Percentiles rank a stretch among this genome's conserved stretches.
Evolutionary conservation across 1,140 invertebrate species (phyloP).

Genomic region (Rhyacophila brunnea): DNA sequence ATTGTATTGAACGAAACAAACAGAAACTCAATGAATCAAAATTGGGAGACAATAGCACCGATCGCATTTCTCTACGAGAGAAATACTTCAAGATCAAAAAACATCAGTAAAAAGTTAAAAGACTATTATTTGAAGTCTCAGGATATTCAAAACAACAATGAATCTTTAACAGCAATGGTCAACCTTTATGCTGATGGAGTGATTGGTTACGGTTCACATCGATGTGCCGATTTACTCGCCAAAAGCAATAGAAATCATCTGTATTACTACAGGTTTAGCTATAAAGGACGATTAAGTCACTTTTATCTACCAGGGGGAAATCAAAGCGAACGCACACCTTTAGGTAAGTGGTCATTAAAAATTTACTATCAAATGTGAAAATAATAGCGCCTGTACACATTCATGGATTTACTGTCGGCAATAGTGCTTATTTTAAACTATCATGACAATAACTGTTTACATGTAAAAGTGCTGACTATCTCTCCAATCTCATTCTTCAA

Average conservation of each 20-base stretch:
- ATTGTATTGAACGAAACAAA: conserved; percentile 47
- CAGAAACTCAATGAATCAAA: conserved; percentile 47
- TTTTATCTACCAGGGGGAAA: conserved; percentile 44
- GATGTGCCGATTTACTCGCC: conserved; percentile 51
- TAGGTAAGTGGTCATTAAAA: not conserved
- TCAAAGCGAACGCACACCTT: not conserved
- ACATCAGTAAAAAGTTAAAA: conserved; percentile 51
- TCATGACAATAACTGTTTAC: too few relatives aligned
- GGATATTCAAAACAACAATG: conserved; percentile 38
- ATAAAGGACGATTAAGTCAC: conserved; percentile 56
- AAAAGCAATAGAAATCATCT: conserved; percentile 46
- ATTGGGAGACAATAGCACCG: conserved; percentile 56
- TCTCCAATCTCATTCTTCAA: too few relatives aligned
- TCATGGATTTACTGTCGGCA: too few relatives aligned
- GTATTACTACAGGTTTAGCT: conserved; percentile 58
- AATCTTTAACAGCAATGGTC: conserved; percentile 30
- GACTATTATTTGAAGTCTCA: conserved; percentile 48
- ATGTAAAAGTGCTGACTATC: too few relatives aligned
- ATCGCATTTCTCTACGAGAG: conserved; percentile 58
- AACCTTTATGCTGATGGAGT: conserved; percentile 55
- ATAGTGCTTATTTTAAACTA: too few relatives aligned
- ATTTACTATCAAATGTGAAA: too few relatives aligned
- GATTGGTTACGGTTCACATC: conserved; percentile 53
- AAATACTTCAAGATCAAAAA: conserved; percentile 44
- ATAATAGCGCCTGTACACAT: too few relatives aligned